These are phyloP conservation scores for Frieseomelitta varia DNA, from an alignment of 1,140 invertebrate species.

Conservation along the genomic window DNA sequence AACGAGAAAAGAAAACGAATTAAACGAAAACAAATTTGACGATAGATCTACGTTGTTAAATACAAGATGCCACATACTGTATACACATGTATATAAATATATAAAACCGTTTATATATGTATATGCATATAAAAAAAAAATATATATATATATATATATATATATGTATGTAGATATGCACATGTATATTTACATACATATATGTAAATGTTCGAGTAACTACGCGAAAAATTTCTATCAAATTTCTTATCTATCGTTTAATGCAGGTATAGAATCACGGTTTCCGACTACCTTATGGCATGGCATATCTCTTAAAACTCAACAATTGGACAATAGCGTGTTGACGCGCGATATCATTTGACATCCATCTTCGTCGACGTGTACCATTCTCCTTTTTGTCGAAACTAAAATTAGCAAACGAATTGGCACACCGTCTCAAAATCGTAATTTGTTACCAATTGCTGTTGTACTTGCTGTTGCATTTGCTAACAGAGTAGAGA, in stretches of 20 bases:
- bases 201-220: neutral
- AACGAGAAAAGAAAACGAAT: neutral
- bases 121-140: neutral
- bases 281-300: neutral
- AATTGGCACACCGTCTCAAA: neutral
- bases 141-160: neutral
- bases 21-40: too few species aligned
- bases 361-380: too few species aligned
- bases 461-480: neutral
- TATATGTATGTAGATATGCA: neutral
- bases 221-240: constrained; percentile 2
- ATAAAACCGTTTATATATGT: neutral
- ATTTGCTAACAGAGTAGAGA: neutral
- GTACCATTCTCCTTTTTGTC: too few species aligned
- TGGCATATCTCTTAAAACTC: neutral
- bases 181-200: neutral
- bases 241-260: neutral
- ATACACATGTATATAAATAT: neutral
- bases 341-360: neutral
- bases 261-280: neutral
- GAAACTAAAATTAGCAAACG: neutral
- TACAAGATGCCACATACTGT: neutral
- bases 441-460: neutral
- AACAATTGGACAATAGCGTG: neutral
- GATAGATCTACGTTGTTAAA: neutral